These are phyloP conservation scores for Tenthredo mesomela DNA, from an alignment of 2,888 invertebrate genomes.

Conservation along the genomic window DNA sequence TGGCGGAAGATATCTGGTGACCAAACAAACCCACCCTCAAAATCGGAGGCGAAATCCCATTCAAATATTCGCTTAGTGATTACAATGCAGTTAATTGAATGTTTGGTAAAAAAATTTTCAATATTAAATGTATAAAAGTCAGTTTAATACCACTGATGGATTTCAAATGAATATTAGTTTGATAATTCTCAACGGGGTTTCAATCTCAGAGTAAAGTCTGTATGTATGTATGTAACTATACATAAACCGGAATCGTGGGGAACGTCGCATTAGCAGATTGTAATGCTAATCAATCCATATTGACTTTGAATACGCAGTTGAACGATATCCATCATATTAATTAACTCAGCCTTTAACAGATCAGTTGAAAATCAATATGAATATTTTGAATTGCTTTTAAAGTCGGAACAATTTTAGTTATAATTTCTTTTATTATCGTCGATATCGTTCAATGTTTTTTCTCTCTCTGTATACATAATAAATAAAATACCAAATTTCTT, in stretches of 20 bases:
- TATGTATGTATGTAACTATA: not conserved
- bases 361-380: constrained; percentile 55
- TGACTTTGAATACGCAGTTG: constrained; percentile 68
- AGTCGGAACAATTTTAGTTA: not conserved
- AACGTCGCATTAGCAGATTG: constrained; percentile 71
- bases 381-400: constrained; percentile 12
- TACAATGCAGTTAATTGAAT: constrained; percentile 58
- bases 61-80: constrained; percentile 65
- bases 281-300: constrained; percentile 72
- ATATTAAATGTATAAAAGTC: constrained; percentile 61
- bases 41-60: constrained; percentile 29
- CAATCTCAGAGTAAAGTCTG: constrained; percentile 20
- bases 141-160: constrained; percentile 56
- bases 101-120: constrained; percentile 59
- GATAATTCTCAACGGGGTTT: constrained; percentile 23
- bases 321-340: constrained; percentile 72
- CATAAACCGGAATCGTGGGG: constrained; percentile 22
- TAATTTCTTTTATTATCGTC: not conserved
- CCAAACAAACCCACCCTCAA: constrained; percentile 64
- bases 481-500: not conserved
- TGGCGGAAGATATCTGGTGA: constrained; percentile 68
- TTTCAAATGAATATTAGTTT: constrained; percentile 38
- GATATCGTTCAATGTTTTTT: not conserved
- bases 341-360: constrained; percentile 67
- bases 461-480: not conserved